phyloP scores from a whole-genome alignment of 53 echinoderm and acorn worm genomes.

The Holothuria leucospilota region DNA sequence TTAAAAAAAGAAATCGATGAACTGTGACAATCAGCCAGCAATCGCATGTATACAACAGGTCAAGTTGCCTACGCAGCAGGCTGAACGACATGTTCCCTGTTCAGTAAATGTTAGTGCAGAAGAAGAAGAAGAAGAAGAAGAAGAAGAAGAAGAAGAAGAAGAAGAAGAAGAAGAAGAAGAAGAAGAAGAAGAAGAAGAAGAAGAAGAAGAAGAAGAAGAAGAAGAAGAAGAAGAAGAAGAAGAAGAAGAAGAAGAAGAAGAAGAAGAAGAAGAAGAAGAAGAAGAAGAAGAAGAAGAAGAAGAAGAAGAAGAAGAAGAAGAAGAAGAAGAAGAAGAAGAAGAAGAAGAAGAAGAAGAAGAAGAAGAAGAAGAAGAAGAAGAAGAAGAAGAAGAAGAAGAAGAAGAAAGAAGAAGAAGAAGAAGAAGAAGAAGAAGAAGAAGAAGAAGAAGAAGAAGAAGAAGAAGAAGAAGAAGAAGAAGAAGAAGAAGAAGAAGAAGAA shows the following conservation, averaged over 20 bases:
- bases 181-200: too few species aligned
- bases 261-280: neutral
- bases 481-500: conserved; percentile 14
- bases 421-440: neutral
- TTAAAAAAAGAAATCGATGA: too few species aligned
- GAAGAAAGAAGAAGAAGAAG: neutral
- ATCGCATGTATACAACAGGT: too few species aligned
- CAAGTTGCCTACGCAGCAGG: too few species aligned
- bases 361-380: neutral
- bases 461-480: conserved; percentile 5
- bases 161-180: too few species aligned
- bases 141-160: too few species aligned
- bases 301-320: neutral
- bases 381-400: neutral
- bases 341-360: neutral
- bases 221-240: neutral
- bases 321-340: neutral
- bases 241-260: neutral
- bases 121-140: too few species aligned
- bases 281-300: neutral
- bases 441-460: neutral
- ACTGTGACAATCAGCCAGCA: too few species aligned
- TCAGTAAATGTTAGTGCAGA: too few species aligned
- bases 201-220: too few species aligned
- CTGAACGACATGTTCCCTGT: too few species aligned